Evolutionary conservation across 2,113 vertebrate genomes (phyloP).

Genomic region (Holacanthus passer): DNA sequence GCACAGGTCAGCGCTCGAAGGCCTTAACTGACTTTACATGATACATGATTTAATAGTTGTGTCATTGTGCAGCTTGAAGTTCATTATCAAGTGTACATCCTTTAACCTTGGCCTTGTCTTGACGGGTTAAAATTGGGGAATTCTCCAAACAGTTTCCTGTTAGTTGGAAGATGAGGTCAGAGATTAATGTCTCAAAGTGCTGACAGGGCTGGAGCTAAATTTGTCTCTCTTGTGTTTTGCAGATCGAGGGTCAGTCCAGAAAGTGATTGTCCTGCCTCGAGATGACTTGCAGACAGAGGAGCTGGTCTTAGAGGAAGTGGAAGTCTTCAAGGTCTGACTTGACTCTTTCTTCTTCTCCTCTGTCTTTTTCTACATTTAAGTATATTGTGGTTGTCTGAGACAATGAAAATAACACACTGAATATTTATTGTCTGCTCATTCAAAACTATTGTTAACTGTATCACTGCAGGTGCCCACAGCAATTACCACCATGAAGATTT

Average conservation of each 20-base stretch:
- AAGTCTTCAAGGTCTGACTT: conserved; percentile 92
- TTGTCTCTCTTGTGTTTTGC: conserved; percentile 33
- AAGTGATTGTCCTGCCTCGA: conserved; percentile 96
- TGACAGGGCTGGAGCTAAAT: neutral
- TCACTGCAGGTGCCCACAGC: conserved; percentile 89
- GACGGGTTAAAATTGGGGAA: neutral
- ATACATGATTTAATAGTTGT: neutral
- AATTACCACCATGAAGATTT: conserved; percentile 97
- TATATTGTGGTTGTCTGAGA: neutral
- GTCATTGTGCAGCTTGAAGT: neutral
- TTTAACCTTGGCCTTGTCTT: neutral
- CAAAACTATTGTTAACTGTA: conserved; percentile 6
- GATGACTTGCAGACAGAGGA: conserved; percentile 97
- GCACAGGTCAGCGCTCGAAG: conserved; percentile 89
- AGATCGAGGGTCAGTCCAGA: conserved; percentile 97
- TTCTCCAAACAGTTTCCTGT: neutral
- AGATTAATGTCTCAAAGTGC: neutral
- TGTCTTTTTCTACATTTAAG: neutral
- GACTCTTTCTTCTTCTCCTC: neutral
- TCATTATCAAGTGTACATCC: neutral
- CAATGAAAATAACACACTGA: neutral
- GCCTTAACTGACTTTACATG: neutral
- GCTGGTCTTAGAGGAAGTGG: conserved; percentile 96
- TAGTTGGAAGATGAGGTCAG: neutral
- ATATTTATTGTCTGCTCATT: neutral